Base-by-base conservation (phyloP, 1,140 invertebrate genomes). In the Harpegnathos saltator region DNA sequence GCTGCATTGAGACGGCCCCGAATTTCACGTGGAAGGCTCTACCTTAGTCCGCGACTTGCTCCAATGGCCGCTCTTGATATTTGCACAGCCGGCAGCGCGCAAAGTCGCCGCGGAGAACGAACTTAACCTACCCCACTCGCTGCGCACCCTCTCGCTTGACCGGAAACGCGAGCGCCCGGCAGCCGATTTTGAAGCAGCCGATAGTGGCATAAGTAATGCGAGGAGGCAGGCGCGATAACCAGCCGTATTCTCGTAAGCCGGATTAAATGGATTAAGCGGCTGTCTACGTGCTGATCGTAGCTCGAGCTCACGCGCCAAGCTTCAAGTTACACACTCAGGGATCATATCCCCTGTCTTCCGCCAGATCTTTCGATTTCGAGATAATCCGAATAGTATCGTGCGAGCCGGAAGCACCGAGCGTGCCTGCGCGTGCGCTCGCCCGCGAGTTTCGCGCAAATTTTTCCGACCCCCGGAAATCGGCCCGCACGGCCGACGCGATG, bases 201-300 rank as follows among this genome's bases (percentile, higher is more conserved):
- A 84, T 87, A 84, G 81, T 82, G 86, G 81, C 86, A 84, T 87
- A 87, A 87, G 86, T 87, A 87, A 89, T 84, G 88, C 75, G 73
- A 84, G 69, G 75, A 74, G 63, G 74, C 69, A 78, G 65, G 84
- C 81, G 77, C 88, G 88, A 89, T 89, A 89, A 89, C 87, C 75
- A 84, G 84, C 62, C 77, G 87, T 89, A 89, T 89, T 89, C 88
- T 89, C 84, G 84, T 89, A 89, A 89, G 75, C 88, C 84, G 87
- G 87, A 73, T 89, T 89, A 89, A 89, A 84, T 48, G 87, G 84
- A 89, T 89, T 89, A 89, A 89, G 75, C 66, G 81, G 81, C 87
- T 86, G 87, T 86, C 88, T 86, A 89, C 88, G 88, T 89, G 84
- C 81, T 73, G 87, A 68, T 78, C 68, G 72, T 86, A 72, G 80